Evolutionary conservation across 2,113 vertebrate species (phyloP), one percentile per base, ranked within the genome.

Genomic region (Halichoeres trimaculatus): DNA sequence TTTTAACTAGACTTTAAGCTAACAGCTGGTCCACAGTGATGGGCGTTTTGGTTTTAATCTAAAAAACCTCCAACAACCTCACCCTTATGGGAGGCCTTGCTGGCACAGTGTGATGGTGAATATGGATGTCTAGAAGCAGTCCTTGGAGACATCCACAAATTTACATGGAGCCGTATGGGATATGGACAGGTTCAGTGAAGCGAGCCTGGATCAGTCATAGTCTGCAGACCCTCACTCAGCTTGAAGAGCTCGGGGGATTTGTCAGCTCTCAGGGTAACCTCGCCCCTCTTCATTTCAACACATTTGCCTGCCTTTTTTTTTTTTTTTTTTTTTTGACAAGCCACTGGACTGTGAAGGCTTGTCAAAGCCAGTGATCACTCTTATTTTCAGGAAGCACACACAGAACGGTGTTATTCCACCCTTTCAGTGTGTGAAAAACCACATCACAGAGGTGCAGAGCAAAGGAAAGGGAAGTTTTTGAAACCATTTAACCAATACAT

Each of bases 211-310:
- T 87, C 82, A 74, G 86, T 76, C 77, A 63, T 65, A 69, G 55
- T 76, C 52, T 54, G 72, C 56, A 68, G 66, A 78, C 80, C 77
- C 65, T 61, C 56, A 19, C 45, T 72, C 68, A 56, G 35, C 61
- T 63, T 64, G 48, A 61, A 6, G 76, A 55, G 76, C 75, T 53
- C 16, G 68, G 84, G 85, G 87, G 85, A 83, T 87, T 91, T 86
- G 85, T 90, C 90, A 88, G 68, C 63, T 85, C 54, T 70, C 57
- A 38, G 58, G 13, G 41, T 80, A 76, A 74, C 84, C 47, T 56
- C 68, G 67, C 73, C 84, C 74, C 57, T 83, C 74, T 83, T 54
- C 59, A 58, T 77, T 84, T 80, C 64, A 85, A 68, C 71, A 80
- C 70, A 65, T 85, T 70, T 60, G 72, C 70, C 72, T 38, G 30